Base-by-base conservation (phyloP, 2,113 vertebrate genomes). In the Tursiops truncatus region DNA sequence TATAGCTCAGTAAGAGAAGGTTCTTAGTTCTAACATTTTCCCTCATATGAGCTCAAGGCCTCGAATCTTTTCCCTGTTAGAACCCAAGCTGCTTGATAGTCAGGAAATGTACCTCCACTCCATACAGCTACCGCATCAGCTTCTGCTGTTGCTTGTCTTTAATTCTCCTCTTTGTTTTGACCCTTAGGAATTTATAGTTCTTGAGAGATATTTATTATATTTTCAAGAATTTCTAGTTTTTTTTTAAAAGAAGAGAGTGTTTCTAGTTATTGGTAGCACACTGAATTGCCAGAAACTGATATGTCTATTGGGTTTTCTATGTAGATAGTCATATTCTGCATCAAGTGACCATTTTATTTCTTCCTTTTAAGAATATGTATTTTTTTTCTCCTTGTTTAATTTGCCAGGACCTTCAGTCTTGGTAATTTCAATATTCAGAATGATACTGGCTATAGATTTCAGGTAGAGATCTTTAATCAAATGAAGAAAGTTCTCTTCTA, bases 301-400 rank as follows among this genome's bases (percentile, higher is more conserved):
- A 36, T 50, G 8, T 60, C 82, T 63, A 31, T 15, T 88, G 76
- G 63, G 60, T 82, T 96, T 96, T 89, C 77, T 74, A 56, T 20
- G 1, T 53, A 93, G 71, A 70, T 44, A 81, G 80, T 77, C 53
- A 74, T 68, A 91, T 91, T 91, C 63, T 91, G 36, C 38, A 28
- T 89, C 28, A 38, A 38, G 38, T 56, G 44, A 71, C 8, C 65
- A 18, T 82, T 94, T 91, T 93, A 91, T 80, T 89, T 93, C 81
- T 91, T 93, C 8, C 36, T 95, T 96, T 91, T 14, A 93, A 96
- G 60, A 74, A 90, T 56, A 41, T 28, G 5, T 73, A 31, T 60
- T n/a, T 77, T 47, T 47, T 60, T 23, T 13, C 20, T 85, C 53
- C 12, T 71, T 56, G 56, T 50, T 97, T 92, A 90, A 82, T 73